Evolutionary conservation across 2,888 invertebrate species (phyloP), one percentile per base, ranked within the genome.

Genomic region (Hypomecis atomaria): DNA sequence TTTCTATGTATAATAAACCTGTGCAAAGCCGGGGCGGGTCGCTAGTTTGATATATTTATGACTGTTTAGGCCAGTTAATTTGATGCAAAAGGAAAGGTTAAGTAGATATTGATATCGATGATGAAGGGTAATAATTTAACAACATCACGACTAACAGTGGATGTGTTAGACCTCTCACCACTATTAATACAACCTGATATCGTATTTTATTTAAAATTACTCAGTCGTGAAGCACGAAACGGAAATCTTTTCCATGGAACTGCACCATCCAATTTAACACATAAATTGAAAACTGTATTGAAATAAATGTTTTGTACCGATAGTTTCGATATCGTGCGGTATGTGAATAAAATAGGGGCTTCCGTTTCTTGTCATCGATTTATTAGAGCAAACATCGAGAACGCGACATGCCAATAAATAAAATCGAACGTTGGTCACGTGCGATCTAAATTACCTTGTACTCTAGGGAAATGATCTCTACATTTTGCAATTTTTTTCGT

Each of bases 381-480:
- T 47, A 57, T 56, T 56, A 33, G 44, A 47, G 40, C 54, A 50
- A 55, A 64, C 56, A 60, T 38, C 33, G 50, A 13, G 23, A 3
- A 23, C 23, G 23, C 33, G 34, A 54, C 36, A 34, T 13, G 42
- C 23, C n/a, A 47, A 57, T 33, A 42, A 58, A 62, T 43, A 62
- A 23, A 23, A 42, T 53, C 9, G 37, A 36, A 38, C 45, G 57
- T 49, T 36, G 13, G 55, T 61, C 61, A 61, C 61, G 61, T 56
- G 44, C 38, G 11, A 33, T 44, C 61, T 59, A 45, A 64, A 64
- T 59, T 64, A 64, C 55, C 38, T 36, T 47, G 42, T 47, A 13
- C 57, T 62, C 53, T 48, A 11, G 62, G 62, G 57, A 58, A 62
- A 57, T 62, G 52, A 40, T 52, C 45, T 47, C 59, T 33, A 40